Evolutionary conservation across 2,797 vertebrate species (phyloP), one percentile per base, ranked within the genome.

Genomic region (Platalea minor): DNA sequence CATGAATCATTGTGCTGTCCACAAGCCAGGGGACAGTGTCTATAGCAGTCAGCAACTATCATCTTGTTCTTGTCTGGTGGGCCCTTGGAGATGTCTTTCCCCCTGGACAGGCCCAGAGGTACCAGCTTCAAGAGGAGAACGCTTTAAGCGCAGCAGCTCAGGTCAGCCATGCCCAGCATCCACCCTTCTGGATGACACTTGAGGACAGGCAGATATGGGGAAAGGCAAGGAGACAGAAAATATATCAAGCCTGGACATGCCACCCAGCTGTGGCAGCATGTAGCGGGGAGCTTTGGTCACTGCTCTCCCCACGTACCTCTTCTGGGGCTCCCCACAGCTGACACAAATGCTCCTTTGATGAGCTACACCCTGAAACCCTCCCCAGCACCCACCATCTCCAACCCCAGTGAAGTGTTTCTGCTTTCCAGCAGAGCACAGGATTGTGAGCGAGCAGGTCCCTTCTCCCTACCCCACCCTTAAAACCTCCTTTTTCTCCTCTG

Each of bases 381-480:
- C 54, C 39, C 65, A 64, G 60, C 24, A 35, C 8, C 11, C 53
- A 24, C 15, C n/a, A 26, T 1, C 63, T 59, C 83, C 56, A 21
- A 8, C 26, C 29, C 35, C 41, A 61, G 39, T 1, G 0, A 69
- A 69, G 20, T 0, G 0, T 50, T 85, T 35, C 74, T 68, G 59
- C n/a, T 54, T 54, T 5, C 45, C 39, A 69, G 65, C 57, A 59
- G 69, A 37, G 17, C 41, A 33, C 39, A 28, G n/a, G 35, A 19
- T 0, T 4, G 25, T 0, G 7, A 56, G 7, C 0, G 0, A 73
- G 63, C 5, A 3, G 16, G 8, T 56, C 45, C 35, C 13, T 33
- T 33, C 54, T 46, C 31, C 60, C 31, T 3, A 0, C 3, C 24
- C 25, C 31, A 1, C 29, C 37, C 82, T 65, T 20, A 57, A 65